Evolutionary conservation across 2,113 vertebrate genomes (phyloP).

Genomic region (Dissostichus mawsoni): DNA sequence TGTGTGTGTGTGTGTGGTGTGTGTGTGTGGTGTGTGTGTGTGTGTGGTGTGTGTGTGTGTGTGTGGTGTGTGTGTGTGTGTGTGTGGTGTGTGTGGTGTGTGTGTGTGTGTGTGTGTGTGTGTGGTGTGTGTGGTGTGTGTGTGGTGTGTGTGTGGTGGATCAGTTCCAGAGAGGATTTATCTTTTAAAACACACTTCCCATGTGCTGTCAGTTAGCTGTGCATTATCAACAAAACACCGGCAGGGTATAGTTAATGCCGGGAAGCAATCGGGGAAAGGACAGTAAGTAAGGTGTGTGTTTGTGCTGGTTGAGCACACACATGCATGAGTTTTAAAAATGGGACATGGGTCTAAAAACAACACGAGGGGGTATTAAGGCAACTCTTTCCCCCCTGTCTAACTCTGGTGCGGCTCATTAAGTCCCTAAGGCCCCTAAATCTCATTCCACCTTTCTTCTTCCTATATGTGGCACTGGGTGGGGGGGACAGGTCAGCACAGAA

Average conservation of each 20-base stretch:
- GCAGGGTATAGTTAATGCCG: slow-evolving; percentile 36
- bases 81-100: not conserved
- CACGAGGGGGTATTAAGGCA: slow-evolving; percentile 34
- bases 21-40: no score
- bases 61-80: not conserved
- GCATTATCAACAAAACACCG: slow-evolving; percentile 6
- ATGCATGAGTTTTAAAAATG: slow-evolving; percentile 33
- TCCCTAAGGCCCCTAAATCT: slow-evolving; percentile 49
- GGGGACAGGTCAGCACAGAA: slow-evolving; percentile 46
- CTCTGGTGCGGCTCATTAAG: slow-evolving; percentile 47
- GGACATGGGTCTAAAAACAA: slow-evolving; percentile 64
- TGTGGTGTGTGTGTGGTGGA: not conserved
- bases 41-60: slow-evolving; percentile 10
- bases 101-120: slow-evolving; percentile 3
- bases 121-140: not conserved
- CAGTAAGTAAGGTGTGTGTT: not conserved
- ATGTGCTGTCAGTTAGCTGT: slow-evolving; percentile 14
- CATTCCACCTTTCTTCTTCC: slow-evolving; percentile 47
- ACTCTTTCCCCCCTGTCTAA: slow-evolving; percentile 42
- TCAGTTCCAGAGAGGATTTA: slow-evolving; percentile 25
- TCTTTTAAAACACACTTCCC: slow-evolving; percentile 28
- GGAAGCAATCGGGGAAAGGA: slow-evolving; percentile 3
- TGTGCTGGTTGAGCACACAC: not conserved
- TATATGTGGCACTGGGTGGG: slow-evolving; percentile 51
- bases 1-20: not conserved